Conservation (phyloP, 1,140 invertebrate genomes). For the Drosophila varians region DNA sequence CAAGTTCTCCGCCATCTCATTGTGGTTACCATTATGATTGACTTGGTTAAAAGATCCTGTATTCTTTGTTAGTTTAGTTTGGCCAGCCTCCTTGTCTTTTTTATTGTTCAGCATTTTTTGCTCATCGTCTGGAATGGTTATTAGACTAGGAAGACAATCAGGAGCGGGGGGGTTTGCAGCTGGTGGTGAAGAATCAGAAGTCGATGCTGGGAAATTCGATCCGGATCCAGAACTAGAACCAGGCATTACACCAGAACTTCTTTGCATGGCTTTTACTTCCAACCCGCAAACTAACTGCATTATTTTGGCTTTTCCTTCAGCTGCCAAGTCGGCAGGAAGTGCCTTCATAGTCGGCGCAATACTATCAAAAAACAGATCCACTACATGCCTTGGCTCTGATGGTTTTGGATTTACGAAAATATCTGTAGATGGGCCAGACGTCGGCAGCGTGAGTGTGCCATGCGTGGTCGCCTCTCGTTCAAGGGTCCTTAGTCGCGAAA, state of each 20-base stretch:
- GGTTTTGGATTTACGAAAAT: not conserved
- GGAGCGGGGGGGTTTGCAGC: too few relatives aligned
- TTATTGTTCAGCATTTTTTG: not conserved
- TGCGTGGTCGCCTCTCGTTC: constrained; percentile 20
- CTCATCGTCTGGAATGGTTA: constrained; percentile 23
- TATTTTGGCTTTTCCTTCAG: constrained; percentile 72
- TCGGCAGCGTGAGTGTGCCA: not conserved
- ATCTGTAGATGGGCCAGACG: not conserved
- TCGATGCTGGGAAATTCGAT: not conserved
- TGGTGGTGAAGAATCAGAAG: not conserved
- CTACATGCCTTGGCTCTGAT: constrained; percentile 30
- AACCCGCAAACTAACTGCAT: constrained; percentile 74
- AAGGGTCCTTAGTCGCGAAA: constrained; percentile 48
- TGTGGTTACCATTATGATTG: constrained; percentile 1
- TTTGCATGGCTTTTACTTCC: constrained; percentile 59
- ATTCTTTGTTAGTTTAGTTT: not conserved
- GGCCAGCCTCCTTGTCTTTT: not conserved
- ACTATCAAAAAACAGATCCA: constrained; percentile 76
- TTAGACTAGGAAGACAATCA: too few relatives aligned
- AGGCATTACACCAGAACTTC: not conserved
- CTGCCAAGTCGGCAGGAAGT: constrained; percentile 62
- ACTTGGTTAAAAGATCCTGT: not conserved
- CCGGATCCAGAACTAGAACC: not conserved
- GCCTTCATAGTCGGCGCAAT: constrained; percentile 70
- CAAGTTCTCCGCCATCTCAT: constrained; percentile 16